These are phyloP conservation scores for Caerostris extrusa DNA, from an alignment of 1,140 invertebrate species.

Conservation along the genomic window DNA sequence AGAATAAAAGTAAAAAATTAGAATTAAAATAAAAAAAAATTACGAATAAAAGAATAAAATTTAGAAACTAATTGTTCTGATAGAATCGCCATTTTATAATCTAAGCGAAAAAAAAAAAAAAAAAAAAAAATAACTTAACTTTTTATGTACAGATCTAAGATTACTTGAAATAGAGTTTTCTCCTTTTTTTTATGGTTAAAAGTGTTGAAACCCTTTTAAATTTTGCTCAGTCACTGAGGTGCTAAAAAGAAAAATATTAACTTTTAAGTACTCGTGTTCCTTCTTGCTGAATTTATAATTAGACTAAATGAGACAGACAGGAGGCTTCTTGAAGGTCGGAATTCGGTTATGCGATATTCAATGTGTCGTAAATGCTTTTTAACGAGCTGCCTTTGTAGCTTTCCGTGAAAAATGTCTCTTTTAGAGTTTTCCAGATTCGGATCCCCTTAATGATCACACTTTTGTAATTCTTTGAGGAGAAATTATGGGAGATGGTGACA, in stretches of 20 bases:
- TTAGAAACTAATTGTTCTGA: too few species aligned
- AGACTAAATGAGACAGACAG: not conserved
- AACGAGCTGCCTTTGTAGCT: not conserved
- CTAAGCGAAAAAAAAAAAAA: too few species aligned
- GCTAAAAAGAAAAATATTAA: not conserved
- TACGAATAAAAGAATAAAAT: too few species aligned
- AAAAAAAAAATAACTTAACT: too few species aligned
- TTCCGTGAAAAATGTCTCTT: not conserved
- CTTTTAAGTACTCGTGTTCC: not conserved
- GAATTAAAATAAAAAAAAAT: too few species aligned
- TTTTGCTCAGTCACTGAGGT: not conserved
- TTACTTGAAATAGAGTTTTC: not conserved
- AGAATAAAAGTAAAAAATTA: too few species aligned
- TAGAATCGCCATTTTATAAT: too few species aligned
- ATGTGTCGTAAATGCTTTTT: slow-evolving; percentile 14
- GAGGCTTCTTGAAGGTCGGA: not conserved
- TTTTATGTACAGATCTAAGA: not conserved
- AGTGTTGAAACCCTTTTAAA: not conserved
- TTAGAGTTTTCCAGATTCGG: slow-evolving; percentile 1
- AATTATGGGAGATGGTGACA: not conserved
- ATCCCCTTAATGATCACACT: slow-evolving; percentile 19
- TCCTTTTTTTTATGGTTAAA: not conserved
- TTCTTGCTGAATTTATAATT: not conserved
- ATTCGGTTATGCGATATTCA: slow-evolving; percentile 1
- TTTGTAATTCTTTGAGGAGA: not conserved